Base-by-base conservation (phyloP, 2,797 vertebrate species). In the Acipenser oxyrinchus region DNA sequence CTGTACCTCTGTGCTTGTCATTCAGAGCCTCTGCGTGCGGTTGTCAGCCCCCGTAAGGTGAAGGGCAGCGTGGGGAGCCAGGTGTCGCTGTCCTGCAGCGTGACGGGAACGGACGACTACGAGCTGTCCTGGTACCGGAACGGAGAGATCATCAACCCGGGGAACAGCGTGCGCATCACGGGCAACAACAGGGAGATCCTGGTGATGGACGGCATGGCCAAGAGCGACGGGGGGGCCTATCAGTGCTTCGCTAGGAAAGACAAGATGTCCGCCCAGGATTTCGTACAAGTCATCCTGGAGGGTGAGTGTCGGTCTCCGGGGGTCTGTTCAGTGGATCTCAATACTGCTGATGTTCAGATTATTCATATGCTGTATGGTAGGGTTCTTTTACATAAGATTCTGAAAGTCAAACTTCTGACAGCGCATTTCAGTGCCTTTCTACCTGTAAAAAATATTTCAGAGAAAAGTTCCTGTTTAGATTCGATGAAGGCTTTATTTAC, bases 71-170 rank as follows among this genome's bases (percentile, higher is more conserved):
- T 98, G 73, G 96, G 96, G 1, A 97, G 96, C 83, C 96, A 97
- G 82, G 95, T 98, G 71, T 95, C 95, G 73, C 85, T 99, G 80
- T 97, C 95, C 81, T 99, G 96, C 77, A 95, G 93, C 0, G 92
- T 97, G 71, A 94, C 91, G 0, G 95, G 95, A 67, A 94, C 93
- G 0, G 95, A 98, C 10, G 95, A 97, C 73, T 96, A 94, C 59
- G 94, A 96, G 68, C 89, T 98, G 13, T 94, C 93, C 70, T 99
- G 96, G 96, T 99, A 99, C 79, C 92, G 93, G 65, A 99, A 99
- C 0, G 95, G 93, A 10, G 95, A 99, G 78, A 89, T 95, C 81
- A 93, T 98, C 86, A 92, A 92, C 74, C 92, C 92, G 0, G 94
- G 94, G 51, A 96, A 88, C 82, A 98, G 91, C 0, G 93, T 97